Evolutionary conservation across 2,797 vertebrate species (phyloP).

Genomic region (Rousettus madagascariensis): DNA sequence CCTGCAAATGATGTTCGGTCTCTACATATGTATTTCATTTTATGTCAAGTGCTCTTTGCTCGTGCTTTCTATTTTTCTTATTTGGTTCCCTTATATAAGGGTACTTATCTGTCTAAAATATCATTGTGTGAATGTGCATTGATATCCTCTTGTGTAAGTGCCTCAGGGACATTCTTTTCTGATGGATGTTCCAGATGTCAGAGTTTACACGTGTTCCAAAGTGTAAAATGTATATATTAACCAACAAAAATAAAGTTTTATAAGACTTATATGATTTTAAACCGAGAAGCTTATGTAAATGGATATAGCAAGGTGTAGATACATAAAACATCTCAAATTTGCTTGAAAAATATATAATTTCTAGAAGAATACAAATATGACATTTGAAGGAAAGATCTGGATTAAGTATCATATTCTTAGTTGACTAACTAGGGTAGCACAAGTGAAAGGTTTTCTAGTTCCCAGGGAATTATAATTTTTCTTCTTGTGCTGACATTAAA

Average conservation of each 20-base stretch:
- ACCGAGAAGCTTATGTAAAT: constrained; percentile 39
- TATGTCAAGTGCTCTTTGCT: constrained; percentile 62
- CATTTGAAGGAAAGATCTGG: constrained; percentile 33
- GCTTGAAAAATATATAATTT: constrained; percentile 48
- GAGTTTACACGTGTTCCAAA: constrained; percentile 77
- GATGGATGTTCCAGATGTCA: constrained; percentile 75
- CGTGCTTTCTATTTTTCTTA: constrained; percentile 75
- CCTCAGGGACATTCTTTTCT: constrained; percentile 75
- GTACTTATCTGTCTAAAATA: constrained; percentile 70
- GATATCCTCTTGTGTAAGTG: constrained; percentile 59
- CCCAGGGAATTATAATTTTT: constrained; percentile 4
- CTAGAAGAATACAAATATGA: constrained; percentile 44
- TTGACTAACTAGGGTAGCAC: constrained; percentile 7
- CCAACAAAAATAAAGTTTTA: constrained; percentile 70
- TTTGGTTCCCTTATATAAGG: constrained; percentile 53
- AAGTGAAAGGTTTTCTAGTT: constrained; percentile 40
- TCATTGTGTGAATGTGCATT: constrained; percentile 63
- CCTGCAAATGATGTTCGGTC: constrained; percentile 55
- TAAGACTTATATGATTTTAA: constrained; percentile 56
- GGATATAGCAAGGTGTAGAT: constrained; percentile 33
- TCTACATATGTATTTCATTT: constrained; percentile 80
- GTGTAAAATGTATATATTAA: constrained; percentile 61
- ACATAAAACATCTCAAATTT: constrained; percentile 33
- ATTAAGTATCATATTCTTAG: constrained; percentile 48
- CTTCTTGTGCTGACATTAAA: neutral